These are phyloP conservation scores for Notodonta ziczac DNA, from an alignment of 2,888 invertebrate species.

Conservation along the genomic window DNA sequence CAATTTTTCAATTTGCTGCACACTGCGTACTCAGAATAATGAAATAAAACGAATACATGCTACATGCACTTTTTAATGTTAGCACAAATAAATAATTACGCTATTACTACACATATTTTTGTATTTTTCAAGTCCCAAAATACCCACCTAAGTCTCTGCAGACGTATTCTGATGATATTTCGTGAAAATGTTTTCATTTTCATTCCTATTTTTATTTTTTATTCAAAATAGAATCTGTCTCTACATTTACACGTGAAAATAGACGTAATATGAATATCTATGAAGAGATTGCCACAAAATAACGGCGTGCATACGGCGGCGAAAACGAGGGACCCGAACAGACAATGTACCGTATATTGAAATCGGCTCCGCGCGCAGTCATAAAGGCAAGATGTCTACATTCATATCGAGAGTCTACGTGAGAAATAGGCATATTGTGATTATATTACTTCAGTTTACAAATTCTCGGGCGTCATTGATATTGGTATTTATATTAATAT, in stretches of 20 bases:
- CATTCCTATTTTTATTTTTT: background rate
- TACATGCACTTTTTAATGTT: no score
- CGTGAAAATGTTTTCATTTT: background rate
- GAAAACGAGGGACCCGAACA: conserved; percentile 45
- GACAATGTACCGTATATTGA: conserved; percentile 60
- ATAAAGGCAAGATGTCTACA: conserved; percentile 72
- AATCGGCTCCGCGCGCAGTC: conserved; percentile 45
- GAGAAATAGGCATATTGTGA: conserved; percentile 37
- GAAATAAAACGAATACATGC: background rate
- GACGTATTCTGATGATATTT: background rate
- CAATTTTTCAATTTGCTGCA: conserved; percentile 71
- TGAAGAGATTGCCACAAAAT: conserved; percentile 41
- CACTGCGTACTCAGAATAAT: conserved; percentile 51
- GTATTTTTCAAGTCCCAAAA: no score
- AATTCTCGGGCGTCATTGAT: background rate
- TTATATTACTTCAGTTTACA: conserved; percentile 18
- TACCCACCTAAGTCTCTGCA: no score
- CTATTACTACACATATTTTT: no score
- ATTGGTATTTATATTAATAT: background rate
- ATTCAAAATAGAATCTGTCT: conserved; percentile 3
- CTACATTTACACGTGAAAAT: conserved; percentile 16
- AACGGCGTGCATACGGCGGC: conserved; percentile 49
- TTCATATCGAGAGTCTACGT: conserved; percentile 47
- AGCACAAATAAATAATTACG: background rate
- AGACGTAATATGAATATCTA: conserved; percentile 36